A percentile compares a stretch with the other conserved stretches of the same genome.
phyloP scores from a whole-genome alignment of 2,888 invertebrate species.

The Bugulina stolonifera region DNA sequence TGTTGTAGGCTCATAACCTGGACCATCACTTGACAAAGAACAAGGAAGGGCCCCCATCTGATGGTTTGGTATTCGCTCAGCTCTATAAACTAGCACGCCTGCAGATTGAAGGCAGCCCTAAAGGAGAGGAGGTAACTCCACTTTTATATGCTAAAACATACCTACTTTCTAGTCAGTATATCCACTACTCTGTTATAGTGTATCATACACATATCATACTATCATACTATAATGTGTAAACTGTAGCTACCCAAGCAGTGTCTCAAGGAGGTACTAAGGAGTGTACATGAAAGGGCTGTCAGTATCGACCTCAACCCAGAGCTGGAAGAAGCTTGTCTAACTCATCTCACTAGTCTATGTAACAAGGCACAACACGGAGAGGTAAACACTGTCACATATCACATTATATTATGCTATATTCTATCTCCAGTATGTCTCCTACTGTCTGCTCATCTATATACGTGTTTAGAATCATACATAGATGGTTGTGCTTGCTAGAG shows the following conservation, averaged over 20 bases:
- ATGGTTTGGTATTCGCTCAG: conserved; percentile 21
- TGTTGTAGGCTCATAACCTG: conserved; percentile 1
- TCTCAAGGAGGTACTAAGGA: conserved; percentile 70
- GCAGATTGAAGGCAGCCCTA: neutral
- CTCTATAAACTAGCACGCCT: conserved; percentile 13
- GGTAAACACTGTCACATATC: no score
- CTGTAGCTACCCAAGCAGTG: conserved; percentile 57
- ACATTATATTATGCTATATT: no score
- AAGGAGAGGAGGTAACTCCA: neutral
- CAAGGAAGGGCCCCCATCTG: conserved; percentile 4
- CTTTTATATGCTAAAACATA: no score
- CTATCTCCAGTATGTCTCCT: no score
- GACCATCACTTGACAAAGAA: conserved; percentile 1
- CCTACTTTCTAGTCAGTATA: no score
- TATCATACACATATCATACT: no score
- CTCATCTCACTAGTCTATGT: conserved; percentile 76
- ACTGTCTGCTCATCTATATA: no score
- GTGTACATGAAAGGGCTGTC: conserved; percentile 85
- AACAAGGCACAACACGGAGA: conserved; percentile 74
- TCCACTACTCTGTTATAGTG: no score
- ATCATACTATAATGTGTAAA: no score
- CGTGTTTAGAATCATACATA: no score
- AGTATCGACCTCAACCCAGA: conserved; percentile 89
- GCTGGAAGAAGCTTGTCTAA: conserved; percentile 82
- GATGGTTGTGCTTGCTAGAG: no score